Evolutionary conservation across 2,888 invertebrate genomes (phyloP).

Genomic region (Keiferia lycopersicella): DNA sequence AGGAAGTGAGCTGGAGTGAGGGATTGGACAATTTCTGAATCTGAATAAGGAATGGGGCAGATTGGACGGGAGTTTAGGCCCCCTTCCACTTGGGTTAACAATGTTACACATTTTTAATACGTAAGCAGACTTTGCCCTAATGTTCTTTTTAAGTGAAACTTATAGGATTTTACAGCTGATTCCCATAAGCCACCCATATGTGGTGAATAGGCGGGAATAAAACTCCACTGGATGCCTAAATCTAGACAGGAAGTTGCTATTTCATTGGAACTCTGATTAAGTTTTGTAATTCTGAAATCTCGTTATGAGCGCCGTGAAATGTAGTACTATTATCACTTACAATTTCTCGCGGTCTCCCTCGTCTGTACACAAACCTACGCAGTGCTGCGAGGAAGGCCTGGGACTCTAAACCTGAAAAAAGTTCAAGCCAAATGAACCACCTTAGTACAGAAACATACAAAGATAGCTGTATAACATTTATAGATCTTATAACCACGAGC

Average conservation of each 20-base stretch:
- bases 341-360: neutral
- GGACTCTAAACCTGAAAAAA: neutral
- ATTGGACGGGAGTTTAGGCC: slow-evolving; percentile 41
- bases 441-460: neutral
- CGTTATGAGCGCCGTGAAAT: neutral
- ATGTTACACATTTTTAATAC: slow-evolving; percentile 17
- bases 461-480: neutral
- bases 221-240: slow-evolving; percentile 27
- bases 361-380: neutral
- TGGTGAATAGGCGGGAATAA: slow-evolving; percentile 32
- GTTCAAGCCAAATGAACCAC: slow-evolving; percentile 1
- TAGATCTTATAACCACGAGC: neutral
- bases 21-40: slow-evolving; percentile 34
- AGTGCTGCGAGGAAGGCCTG: neutral
- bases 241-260: neutral
- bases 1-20: slow-evolving; percentile 47
- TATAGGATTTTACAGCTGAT: slow-evolving; percentile 26
- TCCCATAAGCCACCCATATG: slow-evolving; percentile 34
- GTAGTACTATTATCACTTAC: neutral
- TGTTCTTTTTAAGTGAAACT: slow-evolving; percentile 23
- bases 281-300: neutral
- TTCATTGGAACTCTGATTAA: no score
- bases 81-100: slow-evolving; percentile 34
- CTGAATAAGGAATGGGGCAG: slow-evolving; percentile 34
- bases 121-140: slow-evolving; percentile 28